Evolutionary conservation across 2,113 vertebrate genomes (phyloP).

Genomic region (Chelonoidis abingdonii): DNA sequence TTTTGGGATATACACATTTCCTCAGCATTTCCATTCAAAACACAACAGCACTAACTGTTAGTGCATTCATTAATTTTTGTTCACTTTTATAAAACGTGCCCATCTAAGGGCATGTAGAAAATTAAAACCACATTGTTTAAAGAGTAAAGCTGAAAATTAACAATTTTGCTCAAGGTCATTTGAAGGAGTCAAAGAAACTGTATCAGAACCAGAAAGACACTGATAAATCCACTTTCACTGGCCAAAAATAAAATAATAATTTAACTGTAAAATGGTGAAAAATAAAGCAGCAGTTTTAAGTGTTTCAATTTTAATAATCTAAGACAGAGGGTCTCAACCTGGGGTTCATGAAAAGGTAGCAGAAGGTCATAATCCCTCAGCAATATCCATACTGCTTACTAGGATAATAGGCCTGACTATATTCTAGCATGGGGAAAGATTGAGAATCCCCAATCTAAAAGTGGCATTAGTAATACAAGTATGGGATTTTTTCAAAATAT

Average conservation of each 20-base stretch:
- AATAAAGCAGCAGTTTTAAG: not conserved
- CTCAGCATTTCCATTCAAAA: not conserved
- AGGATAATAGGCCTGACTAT: not conserved
- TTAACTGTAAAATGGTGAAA: not conserved
- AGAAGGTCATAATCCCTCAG: not conserved
- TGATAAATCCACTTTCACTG: not conserved
- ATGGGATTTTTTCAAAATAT: not conserved
- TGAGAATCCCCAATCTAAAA: not conserved
- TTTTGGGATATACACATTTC: not conserved
- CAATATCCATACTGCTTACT: not conserved
- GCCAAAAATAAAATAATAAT: not conserved
- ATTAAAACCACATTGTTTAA: not conserved
- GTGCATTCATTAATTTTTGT: not conserved
- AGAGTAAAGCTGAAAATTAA: not conserved
- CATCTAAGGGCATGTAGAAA: not conserved
- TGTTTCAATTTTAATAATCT: not conserved
- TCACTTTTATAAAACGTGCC: not conserved
- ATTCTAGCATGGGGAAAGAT: not conserved
- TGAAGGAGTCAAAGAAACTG: not conserved
- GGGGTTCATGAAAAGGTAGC: fast-evolving
- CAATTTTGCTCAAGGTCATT: not conserved
- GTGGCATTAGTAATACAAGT: not conserved
- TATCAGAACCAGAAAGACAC: not conserved
- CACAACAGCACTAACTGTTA: not conserved
- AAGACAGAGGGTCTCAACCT: not conserved